These are phyloP conservation scores for Limnephilus marmoratus DNA, from an alignment of 2,888 invertebrate genomes.

Conservation along the genomic window DNA sequence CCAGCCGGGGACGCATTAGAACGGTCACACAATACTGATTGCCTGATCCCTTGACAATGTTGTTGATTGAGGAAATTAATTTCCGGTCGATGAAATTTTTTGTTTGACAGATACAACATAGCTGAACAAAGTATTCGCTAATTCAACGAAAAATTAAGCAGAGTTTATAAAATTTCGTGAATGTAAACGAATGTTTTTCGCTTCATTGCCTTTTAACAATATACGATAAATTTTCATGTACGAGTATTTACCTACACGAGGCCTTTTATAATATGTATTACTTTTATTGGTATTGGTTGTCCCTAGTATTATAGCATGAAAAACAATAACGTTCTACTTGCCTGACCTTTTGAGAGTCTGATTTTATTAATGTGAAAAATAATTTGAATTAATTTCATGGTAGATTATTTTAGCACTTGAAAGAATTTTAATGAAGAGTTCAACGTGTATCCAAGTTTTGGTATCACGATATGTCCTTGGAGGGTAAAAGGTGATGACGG, in stretches of 20 bases:
- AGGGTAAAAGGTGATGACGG: not conserved
- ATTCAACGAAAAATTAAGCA: constrained; percentile 38
- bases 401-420: not conserved
- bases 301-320: not conserved
- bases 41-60: constrained; percentile 62
- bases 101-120: constrained; percentile 57
- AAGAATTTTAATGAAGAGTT: constrained; percentile 2
- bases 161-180: constrained; percentile 34
- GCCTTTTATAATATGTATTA: not conserved
- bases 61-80: constrained; percentile 65
- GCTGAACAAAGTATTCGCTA: constrained; percentile 39
- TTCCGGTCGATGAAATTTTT: constrained; percentile 61
- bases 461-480: not conserved
- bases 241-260: not conserved
- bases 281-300: not conserved
- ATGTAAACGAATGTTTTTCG: constrained; percentile 28
- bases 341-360: not conserved
- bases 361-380: constrained; percentile 2
- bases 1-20: not conserved
- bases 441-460: not conserved
- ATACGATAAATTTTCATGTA: not conserved
- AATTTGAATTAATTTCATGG: not conserved
- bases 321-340: not conserved
- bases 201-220: constrained; percentile 23
- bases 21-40: constrained; percentile 61